phyloP scores from a whole-genome alignment of 2,797 vertebrate genomes.

The Squalus acanthias region DNA sequence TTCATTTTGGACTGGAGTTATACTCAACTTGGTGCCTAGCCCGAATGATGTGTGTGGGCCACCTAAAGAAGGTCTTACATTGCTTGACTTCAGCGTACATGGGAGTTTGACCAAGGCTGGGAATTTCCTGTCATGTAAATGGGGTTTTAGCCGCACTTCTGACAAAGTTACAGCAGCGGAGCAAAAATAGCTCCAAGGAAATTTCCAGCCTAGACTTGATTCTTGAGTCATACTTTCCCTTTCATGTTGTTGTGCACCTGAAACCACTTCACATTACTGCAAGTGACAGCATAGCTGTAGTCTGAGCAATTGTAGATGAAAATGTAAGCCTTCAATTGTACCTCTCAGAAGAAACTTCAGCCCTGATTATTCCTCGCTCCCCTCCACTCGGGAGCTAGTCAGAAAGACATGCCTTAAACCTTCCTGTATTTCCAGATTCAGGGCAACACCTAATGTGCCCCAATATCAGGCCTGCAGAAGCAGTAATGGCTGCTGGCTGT shows the following conservation, averaged over 20 bases:
- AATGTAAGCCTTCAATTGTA: background rate
- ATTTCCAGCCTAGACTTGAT: background rate
- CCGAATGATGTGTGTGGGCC: background rate
- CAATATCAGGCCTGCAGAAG: background rate
- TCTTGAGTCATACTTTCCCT: background rate
- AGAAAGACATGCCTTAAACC: background rate
- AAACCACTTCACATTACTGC: background rate
- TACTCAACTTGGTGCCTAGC: background rate
- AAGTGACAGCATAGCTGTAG: background rate
- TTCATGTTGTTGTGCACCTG: background rate
- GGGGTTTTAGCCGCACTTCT: background rate
- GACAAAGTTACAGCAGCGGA: background rate
- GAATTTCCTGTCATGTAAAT: background rate
- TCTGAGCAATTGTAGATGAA: background rate
- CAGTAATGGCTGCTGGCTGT: background rate
- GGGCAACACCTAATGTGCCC: background rate
- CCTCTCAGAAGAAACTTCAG: background rate
- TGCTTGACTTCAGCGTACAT: background rate
- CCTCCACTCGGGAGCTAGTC: background rate
- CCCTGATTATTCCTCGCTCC: background rate
- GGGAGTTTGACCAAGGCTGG: too few species aligned
- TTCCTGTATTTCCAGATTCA: background rate
- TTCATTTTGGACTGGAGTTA: background rate
- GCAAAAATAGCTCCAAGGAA: background rate
- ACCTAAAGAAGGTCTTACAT: background rate